Base-by-base conservation (phyloP, 2,797 vertebrate species). In the Pitangus sulphuratus region DNA sequence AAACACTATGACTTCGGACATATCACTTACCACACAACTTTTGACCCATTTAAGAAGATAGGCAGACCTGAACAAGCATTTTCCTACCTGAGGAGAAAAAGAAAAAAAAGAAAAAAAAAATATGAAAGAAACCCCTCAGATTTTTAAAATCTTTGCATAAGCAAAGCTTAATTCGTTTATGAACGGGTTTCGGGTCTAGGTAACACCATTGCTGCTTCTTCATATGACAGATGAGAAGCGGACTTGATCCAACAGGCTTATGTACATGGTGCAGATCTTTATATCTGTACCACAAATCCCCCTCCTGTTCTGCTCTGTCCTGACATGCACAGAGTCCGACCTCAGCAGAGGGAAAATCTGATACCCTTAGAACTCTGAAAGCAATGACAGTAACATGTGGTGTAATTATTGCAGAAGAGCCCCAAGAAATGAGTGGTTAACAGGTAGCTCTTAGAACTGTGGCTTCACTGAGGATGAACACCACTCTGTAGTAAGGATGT, bases 211-310 rank as follows among this genome's bases (percentile, higher is more conserved):
- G 30, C 7, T 62, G 11, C 48, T 58, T 65, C 20, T 69, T 86
- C 16, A 31, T 9, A 26, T 16, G 39, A 48, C 3, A 1, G 13
- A 2, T 44, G 25, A 88, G 16, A 76, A 21, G 8, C 0, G 1
- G 21, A 10, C 11, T 81, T 62, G 31, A 48, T 66, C n/a, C 5
- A 1, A 22, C 9, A 69, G 54, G 25, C 12, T 72, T 24, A 48
- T 21, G 44, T 2, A 26, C 5, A 4, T 18, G 10, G 9, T 50
- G 3, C 20, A 60, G 30, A 47, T 22, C 30, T 80, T 53, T 57
- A 8, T 12, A 54, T 6, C 45, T 57, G 8, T 12, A 54, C 7
- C 45, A 79, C 68, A 85, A 87, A 70, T 2, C 6, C 7, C 4
- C 26, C 37, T 51, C 10, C 25, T 40, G 4, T 28, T 82, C 17